phyloP scores from a whole-genome alignment of 1,140 invertebrate genomes.

The Trichoplusia ni region DNA sequence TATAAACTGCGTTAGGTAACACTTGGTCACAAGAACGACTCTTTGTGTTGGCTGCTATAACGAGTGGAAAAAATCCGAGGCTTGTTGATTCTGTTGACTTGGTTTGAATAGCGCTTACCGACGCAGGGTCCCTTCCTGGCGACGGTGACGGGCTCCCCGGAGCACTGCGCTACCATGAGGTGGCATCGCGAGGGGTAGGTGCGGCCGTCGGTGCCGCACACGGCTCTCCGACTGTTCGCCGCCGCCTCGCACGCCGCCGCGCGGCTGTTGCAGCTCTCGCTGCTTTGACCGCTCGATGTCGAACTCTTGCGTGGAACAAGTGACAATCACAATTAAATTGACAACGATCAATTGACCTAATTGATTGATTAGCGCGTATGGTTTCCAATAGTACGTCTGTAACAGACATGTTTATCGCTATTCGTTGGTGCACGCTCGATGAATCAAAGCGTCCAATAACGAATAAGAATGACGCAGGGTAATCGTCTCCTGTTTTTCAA shows the following conservation, averaged over 20 bases:
- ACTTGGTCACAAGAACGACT: not conserved
- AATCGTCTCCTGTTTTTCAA: too few relatives aligned
- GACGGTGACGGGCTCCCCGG: conserved; percentile 85
- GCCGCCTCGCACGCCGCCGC: conserved; percentile 61
- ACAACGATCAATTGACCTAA: conserved; percentile 13
- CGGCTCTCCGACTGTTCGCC: conserved; percentile 74
- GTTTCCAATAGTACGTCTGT: too few relatives aligned
- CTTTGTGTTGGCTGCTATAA: not conserved
- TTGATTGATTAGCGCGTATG: not conserved
- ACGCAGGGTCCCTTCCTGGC: conserved; percentile 88
- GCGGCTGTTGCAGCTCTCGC: conserved; percentile 52
- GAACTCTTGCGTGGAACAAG: not conserved
- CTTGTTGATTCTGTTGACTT: too few relatives aligned
- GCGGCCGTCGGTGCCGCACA: conserved; percentile 91
- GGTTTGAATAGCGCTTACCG: too few relatives aligned
- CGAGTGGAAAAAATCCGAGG: too few relatives aligned
- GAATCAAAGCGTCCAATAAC: too few relatives aligned
- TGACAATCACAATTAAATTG: not conserved
- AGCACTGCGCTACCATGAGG: conserved; percentile 88
- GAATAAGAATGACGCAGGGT: too few relatives aligned
- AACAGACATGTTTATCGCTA: not conserved
- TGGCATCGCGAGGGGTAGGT: conserved; percentile 91
- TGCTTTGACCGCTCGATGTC: conserved; percentile 41
- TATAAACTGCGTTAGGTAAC: not conserved
- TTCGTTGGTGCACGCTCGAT: not conserved